Percentiles rank a stretch among this genome's conserved stretches.
Evolutionary conservation across 1,140 invertebrate genomes (phyloP).

Genomic region (Bombus pyrosoma): DNA sequence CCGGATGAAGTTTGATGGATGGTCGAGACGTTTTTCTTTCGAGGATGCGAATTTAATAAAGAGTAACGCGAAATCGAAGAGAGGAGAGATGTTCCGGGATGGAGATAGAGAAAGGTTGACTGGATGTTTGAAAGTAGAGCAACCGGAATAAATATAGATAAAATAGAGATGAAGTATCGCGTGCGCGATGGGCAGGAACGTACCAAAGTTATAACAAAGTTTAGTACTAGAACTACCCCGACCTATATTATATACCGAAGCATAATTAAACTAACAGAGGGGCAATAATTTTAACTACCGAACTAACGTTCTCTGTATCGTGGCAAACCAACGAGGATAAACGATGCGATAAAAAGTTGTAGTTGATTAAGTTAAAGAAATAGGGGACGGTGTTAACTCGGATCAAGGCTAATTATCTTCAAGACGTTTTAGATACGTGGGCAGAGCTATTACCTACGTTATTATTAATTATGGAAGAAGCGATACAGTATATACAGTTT

Average conservation of each 20-base stretch:
- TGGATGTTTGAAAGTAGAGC: too few relatives aligned
- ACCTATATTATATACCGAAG: background rate
- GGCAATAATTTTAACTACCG: background rate
- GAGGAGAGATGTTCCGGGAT: background rate
- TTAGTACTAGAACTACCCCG: background rate
- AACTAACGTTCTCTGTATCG: background rate
- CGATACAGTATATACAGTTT: too few relatives aligned
- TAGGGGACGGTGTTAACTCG: background rate
- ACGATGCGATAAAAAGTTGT: background rate
- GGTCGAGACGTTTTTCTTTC: background rate
- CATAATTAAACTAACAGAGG: background rate
- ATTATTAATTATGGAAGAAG: background rate
- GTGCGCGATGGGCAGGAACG: background rate
- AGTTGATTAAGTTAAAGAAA: background rate
- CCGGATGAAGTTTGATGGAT: background rate
- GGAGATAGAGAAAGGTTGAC: background rate
- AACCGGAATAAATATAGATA: background rate
- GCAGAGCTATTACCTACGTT: background rate
- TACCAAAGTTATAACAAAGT: background rate
- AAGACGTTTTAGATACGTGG: too few relatives aligned
- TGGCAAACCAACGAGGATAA: background rate
- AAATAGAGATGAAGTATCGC: background rate
- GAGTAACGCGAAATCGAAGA: background rate
- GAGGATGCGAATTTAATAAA: background rate
- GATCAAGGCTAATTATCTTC: constrained; percentile 14